Percentiles rank a stretch among this genome's conserved stretches.
phyloP scores from a whole-genome alignment of 64 coral and sea anemone species.

The Porites australiensis region DNA sequence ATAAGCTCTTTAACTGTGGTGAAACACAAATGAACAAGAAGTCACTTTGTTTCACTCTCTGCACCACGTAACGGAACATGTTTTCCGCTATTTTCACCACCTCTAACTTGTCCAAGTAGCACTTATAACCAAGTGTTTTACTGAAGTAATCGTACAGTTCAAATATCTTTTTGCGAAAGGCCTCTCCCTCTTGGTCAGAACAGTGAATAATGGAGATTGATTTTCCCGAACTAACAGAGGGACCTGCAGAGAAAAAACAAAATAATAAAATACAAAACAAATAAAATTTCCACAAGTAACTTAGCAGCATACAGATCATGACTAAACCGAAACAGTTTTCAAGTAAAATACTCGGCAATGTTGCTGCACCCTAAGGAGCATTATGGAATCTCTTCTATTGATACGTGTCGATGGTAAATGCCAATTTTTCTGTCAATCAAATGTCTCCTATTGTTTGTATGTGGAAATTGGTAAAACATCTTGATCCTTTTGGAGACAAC shows the following conservation, averaged over 20 bases:
- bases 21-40: slow-evolving; percentile 71
- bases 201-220: slow-evolving; percentile 42
- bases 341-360: too few species aligned
- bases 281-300: too few species aligned
- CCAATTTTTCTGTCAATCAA: too few species aligned
- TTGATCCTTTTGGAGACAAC: too few species aligned
- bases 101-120: slow-evolving; percentile 46
- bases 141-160: slow-evolving; percentile 40
- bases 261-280: too few species aligned
- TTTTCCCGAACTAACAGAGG: slow-evolving; percentile 11
- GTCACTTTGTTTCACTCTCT: slow-evolving; percentile 29
- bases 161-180: background rate
- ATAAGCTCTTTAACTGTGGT: slow-evolving; percentile 39
- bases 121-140: slow-evolving; percentile 49
- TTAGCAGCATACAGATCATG: too few species aligned
- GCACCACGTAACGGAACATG: slow-evolving; percentile 45
- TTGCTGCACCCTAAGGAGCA: too few species aligned
- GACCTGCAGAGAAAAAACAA: background rate
- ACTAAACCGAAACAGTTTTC: too few species aligned
- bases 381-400: too few species aligned
- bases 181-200: background rate
- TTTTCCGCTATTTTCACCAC: slow-evolving; percentile 10
- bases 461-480: too few species aligned
- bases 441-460: too few species aligned
- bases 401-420: too few species aligned